phyloP scores from a whole-genome alignment of 2,797 vertebrate species.

The Sebastolobus alascanus region DNA sequence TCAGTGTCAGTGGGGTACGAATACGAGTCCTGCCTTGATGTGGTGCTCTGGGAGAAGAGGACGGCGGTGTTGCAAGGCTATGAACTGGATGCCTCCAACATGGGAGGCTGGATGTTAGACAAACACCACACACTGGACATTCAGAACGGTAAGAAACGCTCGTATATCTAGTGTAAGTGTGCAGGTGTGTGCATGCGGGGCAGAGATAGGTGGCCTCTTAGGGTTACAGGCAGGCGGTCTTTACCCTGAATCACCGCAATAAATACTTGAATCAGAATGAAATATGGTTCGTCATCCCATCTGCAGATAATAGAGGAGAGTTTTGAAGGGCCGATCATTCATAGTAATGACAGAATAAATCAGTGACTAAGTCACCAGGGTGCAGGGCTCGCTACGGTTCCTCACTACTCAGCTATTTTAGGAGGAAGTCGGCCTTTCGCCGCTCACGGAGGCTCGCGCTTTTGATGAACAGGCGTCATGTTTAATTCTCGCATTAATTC shows the following conservation, averaged over 20 bases:
- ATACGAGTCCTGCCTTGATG: slow-evolving; percentile 96
- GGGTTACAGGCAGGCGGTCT: slow-evolving; percentile 75
- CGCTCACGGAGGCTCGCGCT: slow-evolving; percentile 77
- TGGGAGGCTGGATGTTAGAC: slow-evolving; percentile 97
- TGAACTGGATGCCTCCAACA: slow-evolving; percentile 95
- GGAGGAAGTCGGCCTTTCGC: slow-evolving; percentile 81
- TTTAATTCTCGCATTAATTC: slow-evolving; percentile 68
- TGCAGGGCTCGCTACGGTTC: slow-evolving; percentile 71
- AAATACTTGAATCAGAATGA: slow-evolving; percentile 86
- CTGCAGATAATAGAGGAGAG: slow-evolving; percentile 87
- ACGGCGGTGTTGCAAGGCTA: slow-evolving; percentile 95
- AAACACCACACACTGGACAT: slow-evolving; percentile 96
- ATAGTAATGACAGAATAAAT: slow-evolving; percentile 91
- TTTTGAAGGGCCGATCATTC: slow-evolving; percentile 89
- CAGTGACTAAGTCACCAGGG: slow-evolving; percentile 80
- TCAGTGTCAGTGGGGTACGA: slow-evolving; percentile 99
- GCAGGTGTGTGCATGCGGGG: slow-evolving; percentile 20
- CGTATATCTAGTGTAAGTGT: neutral
- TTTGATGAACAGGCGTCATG: slow-evolving; percentile 69
- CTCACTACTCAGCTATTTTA: slow-evolving; percentile 82
- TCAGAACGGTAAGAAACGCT: slow-evolving; percentile 90
- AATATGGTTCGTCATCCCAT: slow-evolving; percentile 86
- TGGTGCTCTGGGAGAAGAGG: slow-evolving; percentile 98
- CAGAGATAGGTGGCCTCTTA: slow-evolving; percentile 75
- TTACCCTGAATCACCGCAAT: slow-evolving; percentile 79